Conservation (phyloP, 2,113 vertebrate genomes). For the Pelusios castaneus region DNA sequence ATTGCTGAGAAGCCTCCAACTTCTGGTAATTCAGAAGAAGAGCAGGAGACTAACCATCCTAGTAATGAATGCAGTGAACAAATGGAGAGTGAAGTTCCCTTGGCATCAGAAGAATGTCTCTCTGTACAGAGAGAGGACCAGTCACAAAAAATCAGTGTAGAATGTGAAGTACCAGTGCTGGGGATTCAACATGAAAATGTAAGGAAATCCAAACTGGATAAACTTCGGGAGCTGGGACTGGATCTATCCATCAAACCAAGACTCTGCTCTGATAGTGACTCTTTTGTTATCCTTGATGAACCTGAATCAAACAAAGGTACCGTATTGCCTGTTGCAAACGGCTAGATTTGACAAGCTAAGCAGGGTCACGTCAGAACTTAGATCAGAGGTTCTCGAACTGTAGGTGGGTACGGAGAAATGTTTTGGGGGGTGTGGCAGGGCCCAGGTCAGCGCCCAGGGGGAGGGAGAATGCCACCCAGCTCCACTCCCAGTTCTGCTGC, state of each 20-base stretch:
- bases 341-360: neutral
- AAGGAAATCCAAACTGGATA: conserved; percentile 83
- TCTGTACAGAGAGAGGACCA: neutral
- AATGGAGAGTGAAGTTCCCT: neutral
- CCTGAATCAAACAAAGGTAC: conserved; percentile 86
- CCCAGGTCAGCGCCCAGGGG: too few relatives aligned
- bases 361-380: neutral
- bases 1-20: neutral
- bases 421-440: too few relatives aligned
- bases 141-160: neutral
- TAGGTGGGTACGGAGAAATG: too few relatives aligned
- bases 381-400: too few relatives aligned
- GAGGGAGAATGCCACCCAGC: too few relatives aligned
- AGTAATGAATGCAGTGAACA: neutral
- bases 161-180: neutral
- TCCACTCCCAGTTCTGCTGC: too few relatives aligned
- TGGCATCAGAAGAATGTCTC: neutral
- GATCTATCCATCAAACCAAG: conserved; percentile 87
- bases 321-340: neutral
- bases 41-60: neutral
- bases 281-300: conserved; percentile 89
- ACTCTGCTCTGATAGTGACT: conserved; percentile 82
- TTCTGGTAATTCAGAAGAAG: neutral
- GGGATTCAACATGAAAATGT: conserved; percentile 63
- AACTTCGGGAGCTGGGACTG: conserved; percentile 88